Percentiles rank a stretch among this genome's conserved stretches.
These are phyloP conservation scores for Tragelaphus eurycerus DNA, from an alignment of 2,797 vertebrate genomes.

Conservation along the genomic window DNA sequence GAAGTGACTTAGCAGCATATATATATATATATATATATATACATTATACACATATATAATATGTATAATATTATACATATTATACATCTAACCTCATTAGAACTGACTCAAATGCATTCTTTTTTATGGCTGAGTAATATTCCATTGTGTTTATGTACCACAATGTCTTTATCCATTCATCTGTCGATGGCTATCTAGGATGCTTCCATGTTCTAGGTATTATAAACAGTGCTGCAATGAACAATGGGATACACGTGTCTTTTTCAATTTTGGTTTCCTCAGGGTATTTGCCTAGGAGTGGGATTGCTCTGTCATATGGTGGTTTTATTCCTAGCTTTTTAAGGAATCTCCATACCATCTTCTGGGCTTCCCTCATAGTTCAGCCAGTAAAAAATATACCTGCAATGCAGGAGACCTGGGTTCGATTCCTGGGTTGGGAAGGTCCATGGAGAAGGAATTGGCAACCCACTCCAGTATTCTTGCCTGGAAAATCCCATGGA, in stretches of 20 bases:
- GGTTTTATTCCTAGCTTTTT: neutral
- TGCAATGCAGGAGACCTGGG: neutral
- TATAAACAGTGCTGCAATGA: neutral
- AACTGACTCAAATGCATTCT: neutral
- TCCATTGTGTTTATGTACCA: neutral
- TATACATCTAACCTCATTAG: neutral
- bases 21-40: too few relatives aligned
- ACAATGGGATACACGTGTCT: neutral
- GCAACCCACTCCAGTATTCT: neutral
- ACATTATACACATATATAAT: too few relatives aligned
- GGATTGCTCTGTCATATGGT: neutral
- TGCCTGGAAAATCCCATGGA: neutral
- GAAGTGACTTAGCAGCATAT: too few relatives aligned
- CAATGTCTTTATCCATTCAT: neutral
- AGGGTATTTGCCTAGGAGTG: neutral
- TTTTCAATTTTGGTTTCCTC: neutral
- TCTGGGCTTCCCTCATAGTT: neutral
- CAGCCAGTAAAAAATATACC: accelerated
- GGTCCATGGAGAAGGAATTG: neutral
- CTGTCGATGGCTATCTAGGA: neutral
- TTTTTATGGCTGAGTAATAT: neutral
- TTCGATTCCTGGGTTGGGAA: accelerated
- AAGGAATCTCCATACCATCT: neutral
- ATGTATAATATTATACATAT: too few relatives aligned
- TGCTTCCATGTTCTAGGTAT: neutral